Evolutionary conservation across 1,140 invertebrate species (phyloP).

Genomic region (Dendroctonus valens): DNA sequence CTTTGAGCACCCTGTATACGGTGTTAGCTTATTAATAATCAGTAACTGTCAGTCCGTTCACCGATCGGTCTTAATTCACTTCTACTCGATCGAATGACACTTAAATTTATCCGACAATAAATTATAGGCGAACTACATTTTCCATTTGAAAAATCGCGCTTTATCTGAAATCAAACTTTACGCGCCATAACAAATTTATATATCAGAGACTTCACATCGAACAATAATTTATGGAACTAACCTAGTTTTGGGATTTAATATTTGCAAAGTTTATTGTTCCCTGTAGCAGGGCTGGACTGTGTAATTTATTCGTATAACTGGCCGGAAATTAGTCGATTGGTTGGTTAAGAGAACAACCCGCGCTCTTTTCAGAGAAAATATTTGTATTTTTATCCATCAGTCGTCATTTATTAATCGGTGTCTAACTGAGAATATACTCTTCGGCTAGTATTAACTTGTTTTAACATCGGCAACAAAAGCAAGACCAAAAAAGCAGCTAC

Average conservation of each 20-base stretch:
- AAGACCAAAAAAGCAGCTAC: too few species aligned
- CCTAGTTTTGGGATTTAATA: constrained; percentile 17
- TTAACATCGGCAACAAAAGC: too few species aligned
- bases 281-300: constrained; percentile 2
- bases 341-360: too few species aligned
- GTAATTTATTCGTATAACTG: neutral
- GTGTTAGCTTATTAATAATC: neutral
- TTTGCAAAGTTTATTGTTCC: constrained; percentile 26
- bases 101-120: constrained; percentile 13
- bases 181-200: constrained; percentile 18
- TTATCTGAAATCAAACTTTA: constrained; percentile 22
- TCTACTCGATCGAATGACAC: constrained; percentile 6
- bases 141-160: constrained; percentile 12
- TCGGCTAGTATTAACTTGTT: too few species aligned
- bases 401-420: too few species aligned
- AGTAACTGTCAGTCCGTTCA: neutral
- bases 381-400: too few species aligned
- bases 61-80: neutral
- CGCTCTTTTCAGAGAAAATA: too few species aligned
- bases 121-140: constrained; percentile 14
- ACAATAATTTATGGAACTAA: constrained; percentile 19
- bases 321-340: too few species aligned
- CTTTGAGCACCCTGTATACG: too few species aligned
- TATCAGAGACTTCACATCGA: constrained; percentile 16
- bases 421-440: too few species aligned